phyloP scores from a whole-genome alignment of 2,888 invertebrate genomes.

The Hydropsyche betteni region DNA sequence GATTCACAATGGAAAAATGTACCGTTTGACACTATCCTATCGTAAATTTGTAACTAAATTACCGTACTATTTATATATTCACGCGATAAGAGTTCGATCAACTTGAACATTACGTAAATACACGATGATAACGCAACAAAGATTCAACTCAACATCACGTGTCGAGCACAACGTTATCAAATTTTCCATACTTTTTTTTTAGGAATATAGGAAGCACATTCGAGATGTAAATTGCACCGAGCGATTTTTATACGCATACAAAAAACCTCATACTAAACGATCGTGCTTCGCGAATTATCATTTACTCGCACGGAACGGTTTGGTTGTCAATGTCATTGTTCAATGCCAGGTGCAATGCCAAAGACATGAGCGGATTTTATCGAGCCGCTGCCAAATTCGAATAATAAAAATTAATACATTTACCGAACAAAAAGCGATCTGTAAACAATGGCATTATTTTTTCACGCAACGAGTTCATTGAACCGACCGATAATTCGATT shows the following conservation, averaged over 20 bases:
- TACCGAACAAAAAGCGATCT: neutral
- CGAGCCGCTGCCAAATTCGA: neutral
- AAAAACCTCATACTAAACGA: too few species aligned
- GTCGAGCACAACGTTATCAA: neutral
- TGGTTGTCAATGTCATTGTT: slow-evolving; percentile 26
- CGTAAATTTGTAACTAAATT: neutral
- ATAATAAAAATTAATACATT: neutral
- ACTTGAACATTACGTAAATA: neutral
- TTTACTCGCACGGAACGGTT: neutral
- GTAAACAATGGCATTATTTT: too few species aligned
- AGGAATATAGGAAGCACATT: too few species aligned
- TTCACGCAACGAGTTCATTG: too few species aligned
- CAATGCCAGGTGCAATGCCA: slow-evolving; percentile 33
- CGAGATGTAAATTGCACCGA: too few species aligned
- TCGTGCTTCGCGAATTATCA: too few species aligned
- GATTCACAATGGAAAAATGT: too few species aligned
- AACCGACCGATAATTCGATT: too few species aligned
- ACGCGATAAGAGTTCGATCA: slow-evolving; percentile 22
- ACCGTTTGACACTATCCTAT: too few species aligned
- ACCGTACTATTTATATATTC: slow-evolving; percentile 2
- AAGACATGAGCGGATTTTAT: neutral
- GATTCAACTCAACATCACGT: neutral
- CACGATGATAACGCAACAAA: neutral
- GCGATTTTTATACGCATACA: too few species aligned
- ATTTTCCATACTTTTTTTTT: neutral